Evolutionary conservation across 2,797 vertebrate species (phyloP).

Genomic region (Danio choprae): DNA sequence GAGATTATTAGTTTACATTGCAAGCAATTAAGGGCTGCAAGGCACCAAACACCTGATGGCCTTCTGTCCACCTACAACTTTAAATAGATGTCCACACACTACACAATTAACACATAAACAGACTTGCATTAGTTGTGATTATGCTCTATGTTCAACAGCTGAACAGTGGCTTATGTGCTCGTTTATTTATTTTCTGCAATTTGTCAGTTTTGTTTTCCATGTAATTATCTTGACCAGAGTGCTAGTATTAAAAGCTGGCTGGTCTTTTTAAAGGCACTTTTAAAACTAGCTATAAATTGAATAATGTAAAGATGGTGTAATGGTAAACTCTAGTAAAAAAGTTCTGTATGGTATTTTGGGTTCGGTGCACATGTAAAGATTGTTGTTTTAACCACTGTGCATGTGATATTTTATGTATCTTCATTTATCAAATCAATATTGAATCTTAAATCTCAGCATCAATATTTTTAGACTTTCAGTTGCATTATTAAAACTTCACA

Average conservation of each 20-base stretch:
- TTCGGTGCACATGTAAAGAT: too few species aligned
- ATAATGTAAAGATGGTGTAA: background rate
- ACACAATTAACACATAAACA: background rate
- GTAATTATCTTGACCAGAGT: background rate
- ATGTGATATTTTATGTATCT: too few species aligned
- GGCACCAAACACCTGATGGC: slow-evolving; percentile 2
- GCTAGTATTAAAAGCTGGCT: background rate
- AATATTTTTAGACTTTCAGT: too few species aligned
- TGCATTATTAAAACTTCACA: too few species aligned
- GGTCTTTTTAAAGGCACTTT: background rate
- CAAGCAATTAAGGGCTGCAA: slow-evolving; percentile 17
- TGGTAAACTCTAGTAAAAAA: too few species aligned
- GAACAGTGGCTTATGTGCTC: background rate
- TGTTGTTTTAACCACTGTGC: too few species aligned
- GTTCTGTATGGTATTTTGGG: too few species aligned
- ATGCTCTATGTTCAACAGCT: background rate
- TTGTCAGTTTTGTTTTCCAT: background rate
- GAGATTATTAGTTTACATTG: slow-evolving; percentile 40
- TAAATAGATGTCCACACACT: background rate
- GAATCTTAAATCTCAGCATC: too few species aligned
- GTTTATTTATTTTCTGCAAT: background rate
- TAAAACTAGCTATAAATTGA: background rate
- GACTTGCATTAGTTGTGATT: background rate
- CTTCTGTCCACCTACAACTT: slow-evolving; percentile 35
- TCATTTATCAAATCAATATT: too few species aligned